Evolutionary conservation across 2,797 vertebrate species (phyloP).

Genomic region (Onychomys arenicola): DNA sequence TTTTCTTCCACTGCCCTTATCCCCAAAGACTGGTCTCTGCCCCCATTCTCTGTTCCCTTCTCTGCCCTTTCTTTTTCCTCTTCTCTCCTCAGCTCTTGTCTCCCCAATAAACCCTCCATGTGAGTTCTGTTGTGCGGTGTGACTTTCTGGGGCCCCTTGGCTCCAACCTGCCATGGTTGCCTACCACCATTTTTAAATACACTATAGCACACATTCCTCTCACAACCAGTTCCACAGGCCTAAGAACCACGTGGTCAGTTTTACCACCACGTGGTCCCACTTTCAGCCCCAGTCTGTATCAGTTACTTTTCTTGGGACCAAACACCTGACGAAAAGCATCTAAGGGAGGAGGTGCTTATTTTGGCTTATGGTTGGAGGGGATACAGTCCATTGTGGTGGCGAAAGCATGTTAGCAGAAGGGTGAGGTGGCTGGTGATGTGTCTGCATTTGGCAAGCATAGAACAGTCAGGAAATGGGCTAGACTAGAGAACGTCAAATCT

Average conservation of each 20-base stretch:
- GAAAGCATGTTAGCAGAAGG: not conserved
- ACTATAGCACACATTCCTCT: too few species aligned
- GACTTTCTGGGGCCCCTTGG: too few species aligned
- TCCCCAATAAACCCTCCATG: too few species aligned
- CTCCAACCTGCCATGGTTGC: too few species aligned
- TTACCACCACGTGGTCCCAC: not conserved
- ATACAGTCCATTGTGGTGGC: not conserved
- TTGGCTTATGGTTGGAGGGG: not conserved
- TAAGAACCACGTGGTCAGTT: not conserved
- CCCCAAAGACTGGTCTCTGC: too few species aligned
- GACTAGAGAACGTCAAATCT: not conserved
- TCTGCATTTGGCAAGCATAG: not conserved
- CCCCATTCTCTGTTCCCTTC: too few species aligned
- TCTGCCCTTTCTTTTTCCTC: too few species aligned
- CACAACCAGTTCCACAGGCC: not conserved
- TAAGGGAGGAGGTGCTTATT: not conserved
- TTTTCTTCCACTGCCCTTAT: too few species aligned
- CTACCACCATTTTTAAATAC: too few species aligned
- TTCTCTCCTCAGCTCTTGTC: too few species aligned
- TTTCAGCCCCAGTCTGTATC: not conserved
- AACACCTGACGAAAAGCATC: not conserved
- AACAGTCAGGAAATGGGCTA: not conserved
- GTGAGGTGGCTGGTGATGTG: not conserved
- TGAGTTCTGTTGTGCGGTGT: too few species aligned
- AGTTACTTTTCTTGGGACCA: not conserved